A percentile compares a stretch with the other conserved stretches of the same genome.
These are phyloP conservation scores for Poecilia latipinna DNA, from an alignment of 2,113 vertebrate species.

Conservation along the genomic window DNA sequence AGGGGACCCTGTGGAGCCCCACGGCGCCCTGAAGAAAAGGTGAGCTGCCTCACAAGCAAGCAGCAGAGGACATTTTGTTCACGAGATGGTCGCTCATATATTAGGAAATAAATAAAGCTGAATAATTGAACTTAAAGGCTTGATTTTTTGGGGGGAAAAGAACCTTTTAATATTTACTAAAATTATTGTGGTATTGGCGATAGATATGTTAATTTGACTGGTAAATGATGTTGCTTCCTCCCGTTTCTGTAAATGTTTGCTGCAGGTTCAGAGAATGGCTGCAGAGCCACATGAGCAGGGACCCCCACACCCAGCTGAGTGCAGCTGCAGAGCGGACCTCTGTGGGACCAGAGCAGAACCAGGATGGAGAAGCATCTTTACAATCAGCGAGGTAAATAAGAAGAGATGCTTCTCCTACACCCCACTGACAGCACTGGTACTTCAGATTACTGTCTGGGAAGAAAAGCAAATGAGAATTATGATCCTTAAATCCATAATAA, in stretches of 20 bases:
- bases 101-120: neutral
- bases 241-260: neutral
- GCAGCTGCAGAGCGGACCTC: neutral
- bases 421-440: neutral
- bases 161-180: neutral
- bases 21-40: conserved; percentile 84
- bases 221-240: neutral
- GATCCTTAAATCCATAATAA: no score
- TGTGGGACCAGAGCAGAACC: conserved; percentile 66
- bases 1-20: conserved; percentile 78
- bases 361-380: conserved; percentile 54
- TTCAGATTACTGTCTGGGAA: neutral
- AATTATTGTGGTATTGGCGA: neutral
- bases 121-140: neutral
- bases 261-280: conserved; percentile 84
- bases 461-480: neutral
- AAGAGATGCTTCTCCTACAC: neutral
- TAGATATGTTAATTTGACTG: neutral
- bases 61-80: neutral
- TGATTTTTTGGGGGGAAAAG: neutral
- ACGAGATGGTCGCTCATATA: neutral
- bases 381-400: conserved; percentile 81
- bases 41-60: conserved; percentile 69
- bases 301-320: conserved; percentile 57
- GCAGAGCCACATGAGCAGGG: conserved; percentile 78